Conservation (phyloP, 92 coral and sea anemone genomes). For the Parazoanthus swiftii region DNA sequence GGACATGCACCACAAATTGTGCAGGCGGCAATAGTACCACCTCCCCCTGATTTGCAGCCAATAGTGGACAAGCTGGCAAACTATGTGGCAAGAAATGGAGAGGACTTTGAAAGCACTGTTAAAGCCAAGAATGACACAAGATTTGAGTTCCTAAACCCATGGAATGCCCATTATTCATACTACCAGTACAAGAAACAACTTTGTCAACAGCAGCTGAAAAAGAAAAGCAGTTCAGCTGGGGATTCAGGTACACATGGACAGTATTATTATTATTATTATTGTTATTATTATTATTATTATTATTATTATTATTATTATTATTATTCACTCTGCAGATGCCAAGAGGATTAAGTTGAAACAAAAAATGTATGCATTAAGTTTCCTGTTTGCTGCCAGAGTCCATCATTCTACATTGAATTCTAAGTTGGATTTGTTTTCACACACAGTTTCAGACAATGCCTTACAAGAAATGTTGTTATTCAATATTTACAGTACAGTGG, state of each 20-base stretch:
- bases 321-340: too few relatives aligned
- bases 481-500: too few relatives aligned
- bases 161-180: constrained; percentile 88
- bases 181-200: constrained; percentile 78
- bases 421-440: too few relatives aligned
- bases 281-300: too few relatives aligned
- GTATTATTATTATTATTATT: too few relatives aligned
- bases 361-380: too few relatives aligned
- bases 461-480: too few relatives aligned
- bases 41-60: constrained; percentile 96
- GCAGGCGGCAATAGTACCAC: constrained; percentile 75
- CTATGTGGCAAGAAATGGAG: constrained; percentile 94
- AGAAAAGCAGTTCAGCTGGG: constrained; percentile 6
- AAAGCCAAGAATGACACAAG: constrained; percentile 89
- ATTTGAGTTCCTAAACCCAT: constrained; percentile 88
- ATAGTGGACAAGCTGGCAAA: constrained; percentile 93
- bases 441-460: too few relatives aligned
- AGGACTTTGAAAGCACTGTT: constrained; percentile 86
- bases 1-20: constrained; percentile 43
- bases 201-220: constrained; percentile 29
- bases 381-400: too few relatives aligned
- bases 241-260: constrained; percentile 8
- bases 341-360: too few relatives aligned
- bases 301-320: too few relatives aligned
- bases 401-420: too few relatives aligned